phyloP scores from a whole-genome alignment of 2,888 invertebrate genomes.

The Fragum sueziense region DNA sequence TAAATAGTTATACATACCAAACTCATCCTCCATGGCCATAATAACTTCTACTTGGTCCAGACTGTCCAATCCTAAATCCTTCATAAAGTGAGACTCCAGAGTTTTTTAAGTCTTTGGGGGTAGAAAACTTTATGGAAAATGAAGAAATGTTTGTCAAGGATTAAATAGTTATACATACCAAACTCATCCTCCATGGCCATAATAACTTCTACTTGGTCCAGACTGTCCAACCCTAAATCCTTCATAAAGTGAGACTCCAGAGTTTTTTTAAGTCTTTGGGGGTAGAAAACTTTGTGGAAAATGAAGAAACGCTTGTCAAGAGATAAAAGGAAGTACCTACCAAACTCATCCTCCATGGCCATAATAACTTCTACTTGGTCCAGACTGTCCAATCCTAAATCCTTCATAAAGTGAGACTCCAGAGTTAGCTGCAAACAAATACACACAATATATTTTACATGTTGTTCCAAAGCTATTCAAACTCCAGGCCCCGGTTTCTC shows the following conservation, averaged over 20 bases:
- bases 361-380: conserved; percentile 99
- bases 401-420: conserved; percentile 98
- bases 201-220: conserved; percentile 99
- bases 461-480: too few relatives aligned
- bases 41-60: conserved; percentile 99
- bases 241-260: conserved; percentile 97
- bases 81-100: conserved; percentile 97
- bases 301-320: too few relatives aligned
- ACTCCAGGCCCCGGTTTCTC: too few relatives aligned
- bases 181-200: conserved; percentile 99
- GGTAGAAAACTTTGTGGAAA: too few relatives aligned
- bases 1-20: conserved; percentile 89
- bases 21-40: conserved; percentile 99
- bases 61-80: conserved; percentile 98
- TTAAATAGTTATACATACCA: too few relatives aligned
- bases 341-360: conserved; percentile 99
- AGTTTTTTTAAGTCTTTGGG: too few relatives aligned
- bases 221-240: conserved; percentile 97
- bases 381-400: conserved; percentile 97
- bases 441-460: too few relatives aligned
- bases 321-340: too few relatives aligned
- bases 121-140: too few relatives aligned
- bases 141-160: too few relatives aligned
- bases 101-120: too few relatives aligned
- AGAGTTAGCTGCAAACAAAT: too few relatives aligned